These are phyloP conservation scores for Amiota minor DNA, from an alignment of 2,888 invertebrate genomes.

Conservation along the genomic window DNA sequence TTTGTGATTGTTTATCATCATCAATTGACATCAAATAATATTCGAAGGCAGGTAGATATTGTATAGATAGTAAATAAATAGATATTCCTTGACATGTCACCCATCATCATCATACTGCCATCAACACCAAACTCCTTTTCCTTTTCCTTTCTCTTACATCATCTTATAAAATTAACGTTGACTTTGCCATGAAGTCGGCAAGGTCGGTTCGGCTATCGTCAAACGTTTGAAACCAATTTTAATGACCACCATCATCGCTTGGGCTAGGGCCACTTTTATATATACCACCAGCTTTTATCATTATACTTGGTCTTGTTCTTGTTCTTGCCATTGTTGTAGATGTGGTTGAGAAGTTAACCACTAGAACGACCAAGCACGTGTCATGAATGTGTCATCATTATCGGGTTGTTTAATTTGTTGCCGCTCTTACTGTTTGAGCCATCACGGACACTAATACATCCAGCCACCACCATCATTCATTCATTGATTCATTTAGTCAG, in stretches of 20 bases:
- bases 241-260: too few species aligned
- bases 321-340: not conserved
- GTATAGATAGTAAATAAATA: too few species aligned
- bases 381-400: slow-evolving; percentile 24
- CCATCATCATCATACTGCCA: too few species aligned
- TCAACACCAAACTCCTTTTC: too few species aligned
- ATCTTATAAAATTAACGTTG: slow-evolving; percentile 46
- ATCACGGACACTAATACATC: not conserved
- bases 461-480: not conserved
- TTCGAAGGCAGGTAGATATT: too few species aligned
- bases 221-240: too few species aligned
- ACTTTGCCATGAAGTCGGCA: slow-evolving; percentile 46
- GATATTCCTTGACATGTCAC: too few species aligned
- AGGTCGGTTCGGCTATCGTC: slow-evolving; percentile 36
- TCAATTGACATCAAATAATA: too few species aligned
- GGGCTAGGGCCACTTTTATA: too few species aligned
- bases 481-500: too few species aligned
- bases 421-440: not conserved
- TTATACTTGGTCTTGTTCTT: not conserved
- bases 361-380: not conserved
- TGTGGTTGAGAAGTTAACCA: not conserved
- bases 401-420: not conserved
- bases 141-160: slow-evolving; percentile 38
- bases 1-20: too few species aligned
- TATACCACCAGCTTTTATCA: not conserved